Evolutionary conservation across 2,888 invertebrate species (phyloP).

Genomic region (Melitaea athalia): DNA sequence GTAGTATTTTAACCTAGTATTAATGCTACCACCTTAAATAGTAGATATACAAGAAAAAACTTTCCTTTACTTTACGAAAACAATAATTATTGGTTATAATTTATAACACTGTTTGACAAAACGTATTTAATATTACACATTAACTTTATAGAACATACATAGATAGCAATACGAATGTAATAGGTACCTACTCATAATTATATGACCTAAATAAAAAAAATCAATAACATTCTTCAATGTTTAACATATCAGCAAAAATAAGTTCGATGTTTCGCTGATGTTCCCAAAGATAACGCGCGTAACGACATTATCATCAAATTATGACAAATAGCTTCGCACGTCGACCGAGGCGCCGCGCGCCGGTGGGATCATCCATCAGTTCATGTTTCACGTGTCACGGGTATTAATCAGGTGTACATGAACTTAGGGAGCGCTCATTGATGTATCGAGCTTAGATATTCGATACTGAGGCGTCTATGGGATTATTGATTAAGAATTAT

Average conservation of each 20-base stretch:
- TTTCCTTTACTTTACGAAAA: too few species aligned
- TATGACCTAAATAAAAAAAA: background rate
- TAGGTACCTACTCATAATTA: background rate
- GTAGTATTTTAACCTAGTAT: too few species aligned
- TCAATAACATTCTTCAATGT: background rate
- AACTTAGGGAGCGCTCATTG: constrained; percentile 26
- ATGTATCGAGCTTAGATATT: constrained; percentile 13
- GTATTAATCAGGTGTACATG: constrained; percentile 36
- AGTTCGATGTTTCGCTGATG: constrained; percentile 27
- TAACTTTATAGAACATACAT: too few species aligned
- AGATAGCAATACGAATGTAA: background rate
- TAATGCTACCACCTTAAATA: too few species aligned
- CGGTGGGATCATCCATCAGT: constrained; percentile 50
- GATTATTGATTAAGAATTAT: background rate
- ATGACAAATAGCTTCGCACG: constrained; percentile 60
- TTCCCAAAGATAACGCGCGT: constrained; percentile 35
- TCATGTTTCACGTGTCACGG: constrained; percentile 37
- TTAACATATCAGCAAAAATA: constrained; percentile 8
- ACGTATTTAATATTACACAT: too few species aligned
- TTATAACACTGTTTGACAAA: too few species aligned
- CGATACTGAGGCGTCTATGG: background rate
- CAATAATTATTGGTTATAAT: too few species aligned
- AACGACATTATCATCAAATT: constrained; percentile 60
- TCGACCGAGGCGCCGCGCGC: constrained; percentile 39
- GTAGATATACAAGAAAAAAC: too few species aligned